Evolutionary conservation across 2,113 vertebrate species (phyloP).

Genomic region (Clupea harengus): DNA sequence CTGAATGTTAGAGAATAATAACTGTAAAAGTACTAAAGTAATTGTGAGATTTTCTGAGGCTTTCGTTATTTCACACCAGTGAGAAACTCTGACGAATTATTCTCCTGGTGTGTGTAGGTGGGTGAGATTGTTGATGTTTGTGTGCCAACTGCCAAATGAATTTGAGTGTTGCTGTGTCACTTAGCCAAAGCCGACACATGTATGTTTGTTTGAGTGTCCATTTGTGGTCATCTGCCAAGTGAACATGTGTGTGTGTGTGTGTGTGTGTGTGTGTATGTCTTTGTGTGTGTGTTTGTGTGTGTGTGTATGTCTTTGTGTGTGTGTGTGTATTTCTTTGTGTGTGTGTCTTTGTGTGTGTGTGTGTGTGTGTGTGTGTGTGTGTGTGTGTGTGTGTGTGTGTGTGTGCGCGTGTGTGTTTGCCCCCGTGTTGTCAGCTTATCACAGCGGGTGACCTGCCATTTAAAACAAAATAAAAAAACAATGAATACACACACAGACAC

Average conservation of each 20-base stretch:
- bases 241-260: neutral
- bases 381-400: neutral
- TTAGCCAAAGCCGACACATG: neutral
- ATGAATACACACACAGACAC: neutral
- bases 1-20: neutral
- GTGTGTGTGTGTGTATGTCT: neutral
- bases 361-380: neutral
- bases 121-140: neutral
- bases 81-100: neutral
- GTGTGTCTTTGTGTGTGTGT: no score
- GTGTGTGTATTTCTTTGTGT: neutral
- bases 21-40: neutral
- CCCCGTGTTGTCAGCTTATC: slow-evolving; percentile 51
- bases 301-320: neutral
- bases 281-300: neutral
- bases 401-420: slow-evolving; percentile 4
- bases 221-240: neutral
- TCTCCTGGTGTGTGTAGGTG: neutral
- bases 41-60: neutral
- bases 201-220: slow-evolving; percentile 5
- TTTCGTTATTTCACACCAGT: neutral
- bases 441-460: slow-evolving; percentile 18
- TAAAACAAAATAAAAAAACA: neutral
- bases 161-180: slow-evolving; percentile 13
- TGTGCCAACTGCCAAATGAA: neutral